Conservation (phyloP, 2,797 vertebrate genomes). For the Margarornis squamiger region DNA sequence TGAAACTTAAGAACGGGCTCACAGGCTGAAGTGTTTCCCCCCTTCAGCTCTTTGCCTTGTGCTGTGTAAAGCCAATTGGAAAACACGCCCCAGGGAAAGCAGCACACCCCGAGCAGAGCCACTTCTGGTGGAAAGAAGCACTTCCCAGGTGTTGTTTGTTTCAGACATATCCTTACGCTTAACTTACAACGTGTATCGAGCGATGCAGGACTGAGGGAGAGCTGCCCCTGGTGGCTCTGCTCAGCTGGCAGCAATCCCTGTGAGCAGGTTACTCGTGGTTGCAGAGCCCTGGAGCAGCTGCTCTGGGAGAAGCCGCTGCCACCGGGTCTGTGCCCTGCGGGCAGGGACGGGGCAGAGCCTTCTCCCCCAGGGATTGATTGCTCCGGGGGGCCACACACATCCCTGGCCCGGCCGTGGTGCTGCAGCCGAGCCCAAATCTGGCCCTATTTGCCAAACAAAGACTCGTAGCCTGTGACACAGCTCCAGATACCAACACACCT, state of each 20-base stretch:
- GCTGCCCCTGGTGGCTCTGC: neutral
- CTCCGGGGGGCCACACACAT: neutral
- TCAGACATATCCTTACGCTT: neutral
- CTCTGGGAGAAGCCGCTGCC: neutral
- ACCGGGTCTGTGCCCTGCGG: rapidly evolving
- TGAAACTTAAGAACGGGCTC: neutral
- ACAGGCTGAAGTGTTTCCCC: neutral
- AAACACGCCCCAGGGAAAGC: neutral
- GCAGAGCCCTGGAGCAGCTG: neutral
- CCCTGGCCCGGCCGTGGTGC: neutral
- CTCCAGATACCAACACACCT: conserved; percentile 16
- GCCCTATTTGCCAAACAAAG: neutral
- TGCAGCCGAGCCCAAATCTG: neutral
- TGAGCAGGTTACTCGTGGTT: neutral
- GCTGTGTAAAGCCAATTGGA: neutral
- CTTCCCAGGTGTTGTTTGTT: neutral
- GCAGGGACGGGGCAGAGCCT: neutral
- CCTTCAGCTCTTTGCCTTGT: neutral
- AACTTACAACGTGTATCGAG: neutral
- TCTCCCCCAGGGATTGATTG: rapidly evolving
- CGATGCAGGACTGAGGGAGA: neutral
- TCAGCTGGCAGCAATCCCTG: neutral
- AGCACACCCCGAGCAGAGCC: neutral
- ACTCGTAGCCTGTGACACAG: neutral
- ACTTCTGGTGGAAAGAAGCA: neutral